phyloP scores from a whole-genome alignment of 2,888 invertebrate species.

The Drosophila testacea region DNA sequence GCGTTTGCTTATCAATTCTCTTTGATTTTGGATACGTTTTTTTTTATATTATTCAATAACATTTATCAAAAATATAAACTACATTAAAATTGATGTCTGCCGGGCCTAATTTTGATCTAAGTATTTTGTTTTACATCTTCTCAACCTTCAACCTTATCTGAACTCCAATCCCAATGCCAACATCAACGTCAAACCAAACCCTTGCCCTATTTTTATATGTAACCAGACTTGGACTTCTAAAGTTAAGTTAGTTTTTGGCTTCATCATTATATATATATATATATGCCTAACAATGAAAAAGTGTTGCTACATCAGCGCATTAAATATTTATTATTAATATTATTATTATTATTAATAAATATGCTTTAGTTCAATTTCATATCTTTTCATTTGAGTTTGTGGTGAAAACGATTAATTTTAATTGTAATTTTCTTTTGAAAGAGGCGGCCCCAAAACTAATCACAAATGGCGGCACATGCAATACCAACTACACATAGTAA shows the following conservation, averaged over 20 bases:
- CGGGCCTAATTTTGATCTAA: conserved; percentile 20
- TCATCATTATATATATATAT: conserved; percentile 55
- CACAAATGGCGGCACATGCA: conserved; percentile 69
- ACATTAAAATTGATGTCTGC: conserved; percentile 73
- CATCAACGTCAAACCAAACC: conserved; percentile 38
- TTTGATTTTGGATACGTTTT: conserved; percentile 45
- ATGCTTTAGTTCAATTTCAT: conserved; percentile 16
- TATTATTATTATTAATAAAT: conserved; percentile 30
- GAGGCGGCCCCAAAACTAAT: conserved; percentile 62
- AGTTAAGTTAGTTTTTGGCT: conserved; percentile 47
- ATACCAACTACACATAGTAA: conserved; percentile 58
- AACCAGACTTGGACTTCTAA: conserved; percentile 52
- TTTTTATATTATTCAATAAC: conserved; percentile 70
- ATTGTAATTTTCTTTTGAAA: conserved; percentile 14
- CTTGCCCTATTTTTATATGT: conserved; percentile 34
- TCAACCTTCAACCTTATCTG: conserved; percentile 32
- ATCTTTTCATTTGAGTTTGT: conserved; percentile 12
- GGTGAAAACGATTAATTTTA: conserved; percentile 44
- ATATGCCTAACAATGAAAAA: conserved; percentile 73
- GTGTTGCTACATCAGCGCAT: conserved; percentile 40
- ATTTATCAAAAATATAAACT: conserved; percentile 84
- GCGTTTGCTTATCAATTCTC: conserved; percentile 42
- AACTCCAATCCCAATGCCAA: conserved; percentile 40
- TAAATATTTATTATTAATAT: conserved; percentile 13
- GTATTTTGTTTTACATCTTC: not conserved